These are phyloP conservation scores for Oligia latruncula DNA, from an alignment of 2,888 invertebrate genomes.

Conservation along the genomic window DNA sequence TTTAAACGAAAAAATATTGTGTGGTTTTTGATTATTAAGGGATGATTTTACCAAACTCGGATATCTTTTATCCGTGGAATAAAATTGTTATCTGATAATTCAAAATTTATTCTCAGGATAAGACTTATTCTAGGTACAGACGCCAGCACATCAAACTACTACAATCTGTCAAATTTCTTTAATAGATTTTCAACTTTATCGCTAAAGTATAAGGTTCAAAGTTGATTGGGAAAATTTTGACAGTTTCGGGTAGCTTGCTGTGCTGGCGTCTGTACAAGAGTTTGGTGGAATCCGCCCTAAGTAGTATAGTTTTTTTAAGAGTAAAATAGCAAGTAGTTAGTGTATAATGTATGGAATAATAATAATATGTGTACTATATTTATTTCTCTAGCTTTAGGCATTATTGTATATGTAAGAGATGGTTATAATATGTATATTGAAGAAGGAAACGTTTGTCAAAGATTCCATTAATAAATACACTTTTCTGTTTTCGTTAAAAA, in stretches of 20 bases:
- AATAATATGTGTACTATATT: conserved; percentile 77
- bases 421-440: conserved; percentile 67
- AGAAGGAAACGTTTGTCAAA: conserved; percentile 71
- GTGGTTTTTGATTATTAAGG: conserved; percentile 59
- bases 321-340: conserved; percentile 71
- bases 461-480: conserved; percentile 83
- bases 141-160: no score
- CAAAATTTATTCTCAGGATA: neutral
- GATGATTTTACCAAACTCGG: neutral
- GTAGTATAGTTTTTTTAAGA: conserved; percentile 65
- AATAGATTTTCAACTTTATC: no score
- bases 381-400: conserved; percentile 81
- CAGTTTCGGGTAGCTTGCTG: no score
- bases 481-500: conserved; percentile 73
- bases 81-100: neutral
- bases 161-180: no score
- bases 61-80: neutral
- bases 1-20: conserved; percentile 51
- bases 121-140: neutral
- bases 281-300: neutral
- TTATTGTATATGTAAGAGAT: conserved; percentile 78
- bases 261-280: neutral
- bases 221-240: no score
- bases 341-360: conserved; percentile 68
- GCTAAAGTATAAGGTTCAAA: no score